Evolutionary conservation across 2,888 invertebrate species (phyloP), one percentile per base, ranked within the genome.

Genomic region (Quadriops clusia): DNA sequence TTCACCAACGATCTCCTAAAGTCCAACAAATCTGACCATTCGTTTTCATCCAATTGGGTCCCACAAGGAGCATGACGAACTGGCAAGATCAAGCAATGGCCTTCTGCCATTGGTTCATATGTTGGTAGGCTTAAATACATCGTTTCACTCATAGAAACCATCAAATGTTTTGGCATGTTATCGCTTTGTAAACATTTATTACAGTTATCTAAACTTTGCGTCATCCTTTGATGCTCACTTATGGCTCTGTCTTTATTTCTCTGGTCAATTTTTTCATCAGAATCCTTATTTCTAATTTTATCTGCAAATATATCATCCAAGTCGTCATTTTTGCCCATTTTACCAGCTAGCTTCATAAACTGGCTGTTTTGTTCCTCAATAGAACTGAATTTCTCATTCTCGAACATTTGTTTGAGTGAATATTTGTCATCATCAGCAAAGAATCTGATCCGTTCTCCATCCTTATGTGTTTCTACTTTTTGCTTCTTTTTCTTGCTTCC

Each of bases 361-460:
- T 85, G 73, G 26, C 73, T 72, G 52, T 93, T 81, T 48, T 85
- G 76, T 48, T 90, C 82, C 39, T 79, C 76, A 5, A 77, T 77
- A 7, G 78, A 77, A 16, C 74, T 77, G 54, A 80, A 77, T 68
- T 78, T 93, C 68, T 78, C 86, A 46, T 73, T 67, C 61, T 82
- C 72, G 56, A 82, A 85, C 80, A 94, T 81, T 58, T 85, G 73
- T 53, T 83, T 73, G 18, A 94, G 70, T 30, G 82, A 77, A 58
- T 82, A 80, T 53, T 80, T 81, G 55, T 90, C 89, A 65, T 93
- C 91, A 64, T 91, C 86, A 3, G 81, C 76, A 64, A 86, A 91
- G 62, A 89, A 90, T 33, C 82, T 73, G 3, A 75, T 68, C 41
- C 90, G 69, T 51, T 86, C 70, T 5, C 79, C 78, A 37, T 72